Conservation (phyloP, 2,113 vertebrate species). For the Cheilinus undulatus region DNA sequence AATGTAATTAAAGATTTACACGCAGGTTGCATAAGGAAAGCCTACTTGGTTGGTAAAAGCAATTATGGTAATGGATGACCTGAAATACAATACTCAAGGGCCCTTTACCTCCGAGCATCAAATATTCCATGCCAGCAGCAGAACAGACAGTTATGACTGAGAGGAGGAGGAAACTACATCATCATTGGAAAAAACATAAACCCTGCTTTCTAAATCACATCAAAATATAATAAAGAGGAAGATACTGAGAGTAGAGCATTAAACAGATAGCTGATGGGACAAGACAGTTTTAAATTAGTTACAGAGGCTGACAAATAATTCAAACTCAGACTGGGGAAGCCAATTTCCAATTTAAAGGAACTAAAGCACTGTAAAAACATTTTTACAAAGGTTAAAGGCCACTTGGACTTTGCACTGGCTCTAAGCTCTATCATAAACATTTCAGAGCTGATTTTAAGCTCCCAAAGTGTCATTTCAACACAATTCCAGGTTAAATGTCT, state of each 20-base stretch:
- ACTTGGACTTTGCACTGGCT: too few species aligned
- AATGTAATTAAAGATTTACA: slow-evolving; percentile 86
- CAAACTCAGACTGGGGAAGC: neutral
- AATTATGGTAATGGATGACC: slow-evolving; percentile 86
- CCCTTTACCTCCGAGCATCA: slow-evolving; percentile 75
- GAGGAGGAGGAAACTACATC: slow-evolving; percentile 27
- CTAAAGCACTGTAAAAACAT: neutral
- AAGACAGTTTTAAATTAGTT: slow-evolving; percentile 22
- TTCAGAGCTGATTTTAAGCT: too few species aligned
- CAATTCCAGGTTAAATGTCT: too few species aligned
- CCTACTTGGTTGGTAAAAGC: slow-evolving; percentile 81
- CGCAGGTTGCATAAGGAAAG: slow-evolving; percentile 77
- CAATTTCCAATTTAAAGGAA: slow-evolving; percentile 1
- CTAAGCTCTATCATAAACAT: neutral
- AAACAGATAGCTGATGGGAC: slow-evolving; percentile 5
- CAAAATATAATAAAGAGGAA: neutral
- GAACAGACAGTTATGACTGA: slow-evolving; percentile 67
- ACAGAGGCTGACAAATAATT: slow-evolving; percentile 38
- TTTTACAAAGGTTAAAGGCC: neutral
- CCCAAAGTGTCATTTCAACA: too few species aligned
- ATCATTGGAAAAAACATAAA: slow-evolving; percentile 33
- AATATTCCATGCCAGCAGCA: slow-evolving; percentile 70
- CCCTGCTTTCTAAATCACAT: neutral
- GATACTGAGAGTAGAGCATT: neutral
- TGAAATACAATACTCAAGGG: slow-evolving; percentile 83